Conservation (phyloP, 2,113 vertebrate species). For the rabbit (Oryctolagus cuniculus) region DNA sequence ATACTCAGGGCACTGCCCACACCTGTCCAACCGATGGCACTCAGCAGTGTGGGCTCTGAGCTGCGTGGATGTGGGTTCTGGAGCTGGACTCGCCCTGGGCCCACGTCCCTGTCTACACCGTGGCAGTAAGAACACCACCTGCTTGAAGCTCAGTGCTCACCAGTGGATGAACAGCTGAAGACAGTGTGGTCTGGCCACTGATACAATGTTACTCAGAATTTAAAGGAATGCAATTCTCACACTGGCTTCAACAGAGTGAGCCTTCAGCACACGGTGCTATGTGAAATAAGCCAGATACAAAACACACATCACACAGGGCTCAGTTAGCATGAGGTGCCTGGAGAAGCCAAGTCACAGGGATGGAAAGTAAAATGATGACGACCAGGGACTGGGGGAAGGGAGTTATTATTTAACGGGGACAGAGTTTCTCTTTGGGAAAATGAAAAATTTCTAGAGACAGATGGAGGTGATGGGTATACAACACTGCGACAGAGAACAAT, state of each 20-base stretch:
- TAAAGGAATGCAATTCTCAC: neutral
- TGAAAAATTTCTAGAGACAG: neutral
- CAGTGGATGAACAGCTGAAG: neutral
- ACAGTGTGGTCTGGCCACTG: neutral
- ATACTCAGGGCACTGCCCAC: fast-evolving
- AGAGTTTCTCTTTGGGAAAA: neutral
- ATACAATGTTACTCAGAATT: neutral
- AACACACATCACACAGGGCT: neutral
- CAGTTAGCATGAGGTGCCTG: fast-evolving
- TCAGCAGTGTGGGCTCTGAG: fast-evolving
- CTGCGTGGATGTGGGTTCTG: neutral
- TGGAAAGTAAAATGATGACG: neutral
- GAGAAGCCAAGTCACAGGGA: fast-evolving
- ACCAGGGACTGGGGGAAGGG: neutral
- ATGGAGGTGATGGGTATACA: neutral
- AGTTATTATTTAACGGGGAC: neutral
- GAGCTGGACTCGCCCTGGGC: neutral
- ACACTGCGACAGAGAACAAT: no score
- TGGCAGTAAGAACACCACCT: neutral
- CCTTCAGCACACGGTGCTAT: neutral
- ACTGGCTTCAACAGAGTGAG: neutral
- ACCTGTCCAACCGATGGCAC: neutral
- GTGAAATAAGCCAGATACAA: neutral
- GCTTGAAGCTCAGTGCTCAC: neutral
- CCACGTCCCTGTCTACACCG: neutral